These are phyloP conservation scores for Pocillopora meandrina DNA, from an alignment of 92 coral and sea anemone genomes.

Conservation along the genomic window DNA sequence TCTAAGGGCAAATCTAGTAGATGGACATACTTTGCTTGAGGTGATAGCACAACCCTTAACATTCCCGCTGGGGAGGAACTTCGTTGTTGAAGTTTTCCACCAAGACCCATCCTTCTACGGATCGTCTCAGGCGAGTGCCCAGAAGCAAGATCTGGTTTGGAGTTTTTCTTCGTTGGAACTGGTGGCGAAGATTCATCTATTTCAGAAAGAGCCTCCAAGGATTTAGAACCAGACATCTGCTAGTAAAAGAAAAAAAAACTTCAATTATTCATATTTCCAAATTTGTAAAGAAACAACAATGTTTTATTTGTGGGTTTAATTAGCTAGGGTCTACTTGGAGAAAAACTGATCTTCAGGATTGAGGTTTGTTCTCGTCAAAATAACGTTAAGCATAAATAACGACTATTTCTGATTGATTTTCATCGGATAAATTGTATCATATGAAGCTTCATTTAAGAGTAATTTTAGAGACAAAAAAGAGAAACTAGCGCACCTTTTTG, in stretches of 20 bases:
- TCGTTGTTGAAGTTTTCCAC: conserved; percentile 34
- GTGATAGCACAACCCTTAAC: conserved; percentile 13
- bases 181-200: conserved; percentile 76
- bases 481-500: background rate
- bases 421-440: background rate
- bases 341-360: too few species aligned
- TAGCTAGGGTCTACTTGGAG: too few species aligned
- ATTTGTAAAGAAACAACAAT: too few species aligned
- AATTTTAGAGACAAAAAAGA: background rate
- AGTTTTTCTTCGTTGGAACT: conserved; percentile 62
- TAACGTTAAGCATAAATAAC: too few species aligned
- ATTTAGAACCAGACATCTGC: conserved; percentile 41
- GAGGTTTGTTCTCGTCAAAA: too few species aligned
- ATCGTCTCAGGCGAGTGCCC: conserved; percentile 46
- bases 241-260: background rate
- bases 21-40: conserved; percentile 21
- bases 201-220: conserved; percentile 75
- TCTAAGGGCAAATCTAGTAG: background rate
- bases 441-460: background rate
- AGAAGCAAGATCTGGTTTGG: conserved; percentile 57
- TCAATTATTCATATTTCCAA: too few species aligned
- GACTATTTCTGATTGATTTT: too few species aligned
- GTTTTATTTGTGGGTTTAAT: too few species aligned
- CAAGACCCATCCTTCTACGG: conserved; percentile 2
- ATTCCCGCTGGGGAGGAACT: conserved; percentile 62